A percentile compares a stretch with the other conserved stretches of the same genome.
These are phyloP conservation scores for Telmatherina bonti DNA, from an alignment of 2,797 vertebrate genomes.

Conservation along the genomic window DNA sequence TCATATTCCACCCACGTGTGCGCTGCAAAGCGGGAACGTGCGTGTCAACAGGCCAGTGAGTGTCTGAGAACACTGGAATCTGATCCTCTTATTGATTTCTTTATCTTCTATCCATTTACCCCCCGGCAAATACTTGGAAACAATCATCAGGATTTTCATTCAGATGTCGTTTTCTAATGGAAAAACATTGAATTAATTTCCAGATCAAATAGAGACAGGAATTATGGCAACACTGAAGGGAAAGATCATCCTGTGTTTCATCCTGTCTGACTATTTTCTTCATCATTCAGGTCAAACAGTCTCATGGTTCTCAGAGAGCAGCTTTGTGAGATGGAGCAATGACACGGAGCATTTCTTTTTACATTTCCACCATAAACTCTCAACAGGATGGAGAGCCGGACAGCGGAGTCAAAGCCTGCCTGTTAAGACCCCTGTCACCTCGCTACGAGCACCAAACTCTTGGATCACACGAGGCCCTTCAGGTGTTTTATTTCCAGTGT, in stretches of 20 bases:
- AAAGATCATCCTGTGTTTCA: too few relatives aligned
- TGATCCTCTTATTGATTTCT: neutral
- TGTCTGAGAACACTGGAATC: neutral
- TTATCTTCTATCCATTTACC: neutral
- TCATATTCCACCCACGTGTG: neutral
- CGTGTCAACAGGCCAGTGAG: neutral
- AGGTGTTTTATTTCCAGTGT: too few relatives aligned
- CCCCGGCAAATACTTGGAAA: neutral
- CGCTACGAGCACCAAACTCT: too few relatives aligned
- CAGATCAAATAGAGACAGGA: neutral
- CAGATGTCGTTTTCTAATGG: neutral
- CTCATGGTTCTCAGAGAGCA: neutral
- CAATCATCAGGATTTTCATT: neutral
- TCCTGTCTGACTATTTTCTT: neutral
- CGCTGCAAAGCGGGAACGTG: conserved; percentile 1
- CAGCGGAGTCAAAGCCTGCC: too few relatives aligned
- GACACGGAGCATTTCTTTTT: neutral
- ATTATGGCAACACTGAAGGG: neutral
- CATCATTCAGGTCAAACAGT: neutral
- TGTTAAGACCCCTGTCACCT: too few relatives aligned
- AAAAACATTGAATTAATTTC: neutral
- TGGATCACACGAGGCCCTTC: too few relatives aligned
- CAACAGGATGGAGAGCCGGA: neutral
- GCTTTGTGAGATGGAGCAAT: too few relatives aligned
- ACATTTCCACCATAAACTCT: neutral